Conservation (phyloP, 2,113 vertebrate species). For the Philantomba maxwellii region DNA sequence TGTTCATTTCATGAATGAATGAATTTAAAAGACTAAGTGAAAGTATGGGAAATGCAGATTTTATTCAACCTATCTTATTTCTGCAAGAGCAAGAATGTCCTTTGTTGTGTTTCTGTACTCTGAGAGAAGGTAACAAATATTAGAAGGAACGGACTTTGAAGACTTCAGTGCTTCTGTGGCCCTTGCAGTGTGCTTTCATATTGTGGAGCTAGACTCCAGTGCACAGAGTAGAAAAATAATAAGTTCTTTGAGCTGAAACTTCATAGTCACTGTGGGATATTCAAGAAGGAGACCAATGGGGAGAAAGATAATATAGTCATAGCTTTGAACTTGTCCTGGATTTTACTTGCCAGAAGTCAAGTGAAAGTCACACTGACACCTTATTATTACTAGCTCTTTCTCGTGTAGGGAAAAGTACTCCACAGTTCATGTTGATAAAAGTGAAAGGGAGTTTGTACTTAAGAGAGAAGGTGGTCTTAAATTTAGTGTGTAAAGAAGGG, state of each 20-base stretch:
- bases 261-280: not conserved
- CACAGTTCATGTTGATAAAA: not conserved
- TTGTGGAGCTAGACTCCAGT: not conserved
- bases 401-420: not conserved
- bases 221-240: constrained; percentile 37
- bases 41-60: not conserved
- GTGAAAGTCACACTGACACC: not conserved
- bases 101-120: constrained; percentile 1
- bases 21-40: not conserved
- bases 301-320: constrained; percentile 53
- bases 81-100: not conserved
- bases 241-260: constrained; percentile 48
- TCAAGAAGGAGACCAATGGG: constrained; percentile 34
- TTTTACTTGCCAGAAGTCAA: constrained; percentile 43
- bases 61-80: not conserved
- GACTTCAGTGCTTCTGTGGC: not conserved
- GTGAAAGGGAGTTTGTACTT: not conserved
- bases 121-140: constrained; percentile 38
- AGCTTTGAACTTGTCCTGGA: constrained; percentile 51
- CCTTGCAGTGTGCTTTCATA: not conserved
- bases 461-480: not conserved
- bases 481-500: not conserved
- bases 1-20: not conserved
- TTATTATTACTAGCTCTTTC: constrained; percentile 49
- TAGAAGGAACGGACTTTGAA: constrained; percentile 6